Evolutionary conservation across 2,888 invertebrate genomes (phyloP), one percentile per base, ranked within the genome.

Genomic region (Ceramica pisi): DNA sequence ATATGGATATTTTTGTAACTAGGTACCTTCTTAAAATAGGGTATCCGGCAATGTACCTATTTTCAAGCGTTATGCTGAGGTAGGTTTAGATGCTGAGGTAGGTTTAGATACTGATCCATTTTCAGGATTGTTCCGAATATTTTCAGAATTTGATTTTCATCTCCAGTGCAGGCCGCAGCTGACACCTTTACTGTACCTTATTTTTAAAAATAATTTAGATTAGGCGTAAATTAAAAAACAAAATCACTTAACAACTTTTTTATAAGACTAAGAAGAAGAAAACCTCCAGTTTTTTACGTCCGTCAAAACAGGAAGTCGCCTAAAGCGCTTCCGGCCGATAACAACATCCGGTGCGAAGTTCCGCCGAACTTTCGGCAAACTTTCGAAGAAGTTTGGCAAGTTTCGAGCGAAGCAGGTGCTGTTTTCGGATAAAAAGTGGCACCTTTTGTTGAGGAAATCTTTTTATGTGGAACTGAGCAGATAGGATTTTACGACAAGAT

Each of bases 281-380:
- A 78, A 59, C 66, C 81, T 81, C 71, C 65, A 74, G 70, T 87
- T 86, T 84, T 31, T 87, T 86, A 81, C 92, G 92, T 94, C 93
- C 93, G 92, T 93, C 94, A 95, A 93, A 95, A 94, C 94, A 93
- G 94, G 95, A 94, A 94, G 93, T 92, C 91, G 95, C 95, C 94
- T 91, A 94, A 94, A 96, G 95, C 95, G 92, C 93, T 95, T 96
- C 95, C 95, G 95, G 94, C 95, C 94, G 95, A 95, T 96, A 96
- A 95, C 95, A 96, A 94, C 95, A 94, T 95, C 95, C 95, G 93
- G 92, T 88, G 89, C 87, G 86, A 92, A 94, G 92, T 88, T 94
- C 91, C 83, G 67, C 72, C 71, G 80, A 73, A 73, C 70, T 73
- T 72, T 76, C 21, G 50, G 76, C 1, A 72, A 93, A 93, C 85